Conservation (phyloP, 2,113 vertebrate genomes). For the Nansenia antarctica region DNA sequence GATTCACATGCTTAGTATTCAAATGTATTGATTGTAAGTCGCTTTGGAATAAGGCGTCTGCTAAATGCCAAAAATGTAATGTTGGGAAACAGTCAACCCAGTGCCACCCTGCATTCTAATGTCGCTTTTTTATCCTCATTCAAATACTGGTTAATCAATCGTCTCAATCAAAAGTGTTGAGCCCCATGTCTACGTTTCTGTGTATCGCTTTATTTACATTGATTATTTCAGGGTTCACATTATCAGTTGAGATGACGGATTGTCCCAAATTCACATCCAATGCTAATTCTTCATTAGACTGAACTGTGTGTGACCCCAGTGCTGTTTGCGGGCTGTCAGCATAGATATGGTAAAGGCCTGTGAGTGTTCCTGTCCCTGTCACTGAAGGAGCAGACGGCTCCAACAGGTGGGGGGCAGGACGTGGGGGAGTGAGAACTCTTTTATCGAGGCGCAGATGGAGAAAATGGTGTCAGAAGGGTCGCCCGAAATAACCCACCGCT, state of each 20-base stretch:
- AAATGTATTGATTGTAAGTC: too few species aligned
- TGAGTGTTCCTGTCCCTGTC: conserved; percentile 47
- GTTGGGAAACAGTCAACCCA: not conserved
- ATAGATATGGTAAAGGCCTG: conserved; percentile 32
- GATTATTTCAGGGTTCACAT: not conserved
- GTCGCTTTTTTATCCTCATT: not conserved
- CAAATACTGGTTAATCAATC: not conserved
- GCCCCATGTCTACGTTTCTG: too few species aligned
- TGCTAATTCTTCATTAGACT: not conserved
- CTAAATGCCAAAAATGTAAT: too few species aligned
- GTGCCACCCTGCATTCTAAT: not conserved
- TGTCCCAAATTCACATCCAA: not conserved
- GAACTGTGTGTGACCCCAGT: not conserved
- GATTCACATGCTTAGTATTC: too few species aligned
- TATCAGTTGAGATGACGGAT: not conserved
- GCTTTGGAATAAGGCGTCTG: too few species aligned
- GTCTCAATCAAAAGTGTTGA: not conserved
- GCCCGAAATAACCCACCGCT: conserved; percentile 61
- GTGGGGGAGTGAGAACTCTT: conserved; percentile 39
- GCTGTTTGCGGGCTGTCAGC: conserved; percentile 31
- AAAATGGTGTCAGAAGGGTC: conserved; percentile 62
- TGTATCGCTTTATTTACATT: too few species aligned
- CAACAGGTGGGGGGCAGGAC: conserved; percentile 58
- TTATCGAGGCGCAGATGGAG: conserved; percentile 53
- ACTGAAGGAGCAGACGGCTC: conserved; percentile 48